Base-by-base conservation (phyloP, 1,140 invertebrate species). In the Grapholita molesta region DNA sequence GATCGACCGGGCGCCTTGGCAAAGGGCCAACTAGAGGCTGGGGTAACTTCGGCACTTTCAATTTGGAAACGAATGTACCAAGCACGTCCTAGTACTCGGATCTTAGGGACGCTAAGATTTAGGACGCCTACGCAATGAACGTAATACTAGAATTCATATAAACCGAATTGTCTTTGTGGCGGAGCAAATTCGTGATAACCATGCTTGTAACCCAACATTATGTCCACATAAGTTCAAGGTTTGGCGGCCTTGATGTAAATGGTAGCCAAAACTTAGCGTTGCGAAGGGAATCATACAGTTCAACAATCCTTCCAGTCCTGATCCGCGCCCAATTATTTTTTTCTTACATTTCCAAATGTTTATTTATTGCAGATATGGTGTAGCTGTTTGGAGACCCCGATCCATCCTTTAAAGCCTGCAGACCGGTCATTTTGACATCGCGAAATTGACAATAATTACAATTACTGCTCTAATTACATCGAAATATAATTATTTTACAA, bases 1-100 rank as follows among this genome's bases (percentile, higher is more conserved):
- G 66, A 88, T 86, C 86, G 86, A 88, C 84, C 84, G 76, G 64
- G 69, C 65, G 55, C 68, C 65, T 83, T 88, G 86, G 86, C 86
- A 79, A 55, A 0, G 21, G 24, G 82, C 86, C 86, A 88, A 80
- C 68, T 67, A 75, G 68, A 70, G 75, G 71, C 70, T 70, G 77
- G 70, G 74, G 71, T 69, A 74, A 73, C 71, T 74, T 67, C 70
- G 69, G 71, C 72, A 78, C 78, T 82, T 83, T 80, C 80, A 80
- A 84, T 80, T 80, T 73, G 77, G 70, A 70, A 80, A 79, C 77
- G 67, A 76, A 69, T 70, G 77, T 78, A 78, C 76, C 75, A 70
- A 80, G 71, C 69, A 79, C 73, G 67, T 76, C 52, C 48, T 72
- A 55, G 42, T 9, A 48, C 18, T 48, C 42, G 18, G 7, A 48